Evolutionary conservation across 2,888 invertebrate species (phyloP).

Genomic region (Trachelus stipa): DNA sequence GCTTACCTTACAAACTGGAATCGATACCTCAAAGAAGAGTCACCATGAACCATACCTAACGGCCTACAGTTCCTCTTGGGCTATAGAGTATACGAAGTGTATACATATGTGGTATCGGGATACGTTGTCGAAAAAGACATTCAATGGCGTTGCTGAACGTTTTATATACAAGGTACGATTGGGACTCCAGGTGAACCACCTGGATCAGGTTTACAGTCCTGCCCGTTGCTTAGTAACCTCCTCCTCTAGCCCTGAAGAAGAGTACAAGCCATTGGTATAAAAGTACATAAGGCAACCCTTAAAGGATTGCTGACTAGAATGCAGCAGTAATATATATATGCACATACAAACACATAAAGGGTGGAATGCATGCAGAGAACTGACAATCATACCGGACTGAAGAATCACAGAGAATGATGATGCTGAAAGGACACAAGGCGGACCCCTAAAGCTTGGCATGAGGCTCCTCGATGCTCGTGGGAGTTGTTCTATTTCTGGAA

Average conservation of each 20-base stretch:
- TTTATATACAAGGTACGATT: background rate
- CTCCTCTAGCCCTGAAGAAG: background rate
- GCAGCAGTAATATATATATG: background rate
- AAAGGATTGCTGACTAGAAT: background rate
- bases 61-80: background rate
- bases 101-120: background rate
- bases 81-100: background rate
- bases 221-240: background rate
- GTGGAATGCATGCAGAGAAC: background rate
- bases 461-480: background rate
- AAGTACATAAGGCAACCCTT: background rate
- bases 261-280: background rate
- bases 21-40: background rate
- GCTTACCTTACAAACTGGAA: background rate
- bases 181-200: background rate
- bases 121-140: background rate
- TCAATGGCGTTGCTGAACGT: background rate
- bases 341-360: background rate
- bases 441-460: background rate
- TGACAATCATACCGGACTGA: background rate
- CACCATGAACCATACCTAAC: background rate
- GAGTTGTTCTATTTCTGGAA: background rate
- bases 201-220: background rate
- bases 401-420: background rate
- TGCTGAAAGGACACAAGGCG: background rate